Conservation (phyloP, 1,140 invertebrate genomes). For the Calliphora vicina region DNA sequence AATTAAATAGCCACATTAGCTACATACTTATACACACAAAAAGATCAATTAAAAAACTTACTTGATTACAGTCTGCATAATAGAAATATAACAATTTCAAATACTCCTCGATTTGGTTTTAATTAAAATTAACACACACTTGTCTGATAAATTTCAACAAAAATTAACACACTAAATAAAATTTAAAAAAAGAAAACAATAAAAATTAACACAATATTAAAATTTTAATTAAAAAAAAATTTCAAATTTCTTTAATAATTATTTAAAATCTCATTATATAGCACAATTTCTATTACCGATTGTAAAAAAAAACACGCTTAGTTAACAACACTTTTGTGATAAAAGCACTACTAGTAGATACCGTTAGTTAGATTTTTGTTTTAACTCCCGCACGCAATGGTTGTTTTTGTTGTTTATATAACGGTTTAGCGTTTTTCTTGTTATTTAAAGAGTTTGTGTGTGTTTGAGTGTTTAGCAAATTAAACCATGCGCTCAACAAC, state of each 20-base stretch:
- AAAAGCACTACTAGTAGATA: background rate
- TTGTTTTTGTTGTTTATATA: conserved; percentile 12
- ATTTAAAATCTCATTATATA: too few species aligned
- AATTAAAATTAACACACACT: conserved; percentile 3
- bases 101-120: background rate
- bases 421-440: conserved; percentile 22
- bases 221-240: too few species aligned
- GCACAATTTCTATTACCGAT: background rate
- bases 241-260: conserved; percentile 1
- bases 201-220: background rate
- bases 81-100: conserved; percentile 33
- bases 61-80: conserved; percentile 61
- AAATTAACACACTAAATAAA: background rate
- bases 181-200: background rate
- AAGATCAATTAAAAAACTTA: conserved; percentile 45
- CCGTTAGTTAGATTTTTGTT: background rate
- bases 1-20: too few species aligned
- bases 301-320: too few species aligned
- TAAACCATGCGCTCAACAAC: conserved; percentile 5
- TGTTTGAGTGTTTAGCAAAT: too few species aligned
- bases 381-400: conserved; percentile 26
- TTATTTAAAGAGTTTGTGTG: background rate
- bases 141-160: background rate
- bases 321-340: background rate
- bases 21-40: too few species aligned